Percentiles rank a stretch among this genome's conserved stretches.
Evolutionary conservation across 2,797 vertebrate species (phyloP).

Genomic region (Chiropotes sagulatus): DNA sequence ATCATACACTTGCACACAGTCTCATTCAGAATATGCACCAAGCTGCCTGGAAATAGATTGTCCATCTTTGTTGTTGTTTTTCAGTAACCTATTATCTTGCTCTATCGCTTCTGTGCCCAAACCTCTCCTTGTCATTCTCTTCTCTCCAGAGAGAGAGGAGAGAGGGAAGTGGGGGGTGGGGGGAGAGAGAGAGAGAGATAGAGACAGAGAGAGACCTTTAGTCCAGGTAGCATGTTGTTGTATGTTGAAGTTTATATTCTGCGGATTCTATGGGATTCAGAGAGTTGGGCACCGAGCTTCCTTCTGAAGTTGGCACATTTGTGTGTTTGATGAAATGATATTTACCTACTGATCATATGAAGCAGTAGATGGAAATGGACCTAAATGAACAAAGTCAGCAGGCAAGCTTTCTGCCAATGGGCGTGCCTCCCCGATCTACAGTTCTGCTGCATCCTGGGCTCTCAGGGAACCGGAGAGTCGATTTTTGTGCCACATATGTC

Average conservation of each 20-base stretch:
- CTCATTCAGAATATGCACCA: neutral
- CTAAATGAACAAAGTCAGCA: neutral
- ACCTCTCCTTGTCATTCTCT: neutral
- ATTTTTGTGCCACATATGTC: slow-evolving; percentile 61
- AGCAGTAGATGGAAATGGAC: neutral
- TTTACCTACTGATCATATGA: neutral
- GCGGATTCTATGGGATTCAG: neutral
- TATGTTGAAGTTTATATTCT: neutral
- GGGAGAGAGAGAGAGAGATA: neutral
- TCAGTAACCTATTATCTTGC: neutral
- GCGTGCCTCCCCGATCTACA: neutral
- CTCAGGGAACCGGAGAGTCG: neutral
- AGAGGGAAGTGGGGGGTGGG: neutral
- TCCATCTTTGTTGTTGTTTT: neutral
- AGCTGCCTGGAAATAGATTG: neutral
- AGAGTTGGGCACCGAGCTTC: neutral
- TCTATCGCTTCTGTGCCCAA: neutral
- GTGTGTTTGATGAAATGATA: neutral
- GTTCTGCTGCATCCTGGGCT: neutral
- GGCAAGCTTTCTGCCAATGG: slow-evolving; percentile 21
- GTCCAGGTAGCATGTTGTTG: neutral
- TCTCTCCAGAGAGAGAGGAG: neutral
- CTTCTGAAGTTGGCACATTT: neutral
- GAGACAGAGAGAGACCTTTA: neutral
- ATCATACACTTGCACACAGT: neutral